phyloP scores from a whole-genome alignment of 2,888 invertebrate genomes.

The Eretmocerus hayati region DNA sequence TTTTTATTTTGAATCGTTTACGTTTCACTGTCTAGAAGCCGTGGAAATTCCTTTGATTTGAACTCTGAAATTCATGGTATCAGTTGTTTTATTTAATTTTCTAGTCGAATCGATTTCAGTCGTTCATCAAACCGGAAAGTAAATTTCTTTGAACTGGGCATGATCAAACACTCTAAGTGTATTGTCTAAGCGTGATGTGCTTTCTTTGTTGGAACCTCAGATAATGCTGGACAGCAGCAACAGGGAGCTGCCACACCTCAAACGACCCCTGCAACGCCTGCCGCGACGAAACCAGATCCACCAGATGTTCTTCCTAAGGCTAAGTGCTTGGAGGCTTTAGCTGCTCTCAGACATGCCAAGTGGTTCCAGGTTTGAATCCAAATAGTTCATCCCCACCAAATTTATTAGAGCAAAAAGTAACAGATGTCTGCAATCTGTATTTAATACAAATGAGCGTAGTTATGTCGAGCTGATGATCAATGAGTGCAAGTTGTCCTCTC shows the following conservation, averaged over 20 bases:
- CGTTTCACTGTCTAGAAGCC: too few relatives aligned
- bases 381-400: conserved; percentile 39
- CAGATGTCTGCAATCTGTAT: background rate
- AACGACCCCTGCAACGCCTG: conserved; percentile 64
- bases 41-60: too few relatives aligned
- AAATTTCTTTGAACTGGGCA: too few relatives aligned
- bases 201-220: conserved; percentile 49
- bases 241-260: conserved; percentile 49
- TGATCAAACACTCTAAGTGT: conserved; percentile 49
- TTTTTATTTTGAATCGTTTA: too few relatives aligned
- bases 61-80: too few relatives aligned
- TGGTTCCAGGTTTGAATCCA: conserved; percentile 94
- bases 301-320: conserved; percentile 96
- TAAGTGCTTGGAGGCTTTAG: conserved; percentile 99
- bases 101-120: too few relatives aligned
- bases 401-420: conserved; percentile 7
- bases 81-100: too few relatives aligned
- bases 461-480: conserved; percentile 14
- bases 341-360: conserved; percentile 99
- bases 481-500: conserved; percentile 39
- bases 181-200: conserved; percentile 48
- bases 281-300: conserved; percentile 65
- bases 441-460: conserved; percentile 6
- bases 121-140: too few relatives aligned
- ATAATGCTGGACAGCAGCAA: conserved; percentile 48